A percentile compares a stretch with the other conserved stretches of the same genome.
Evolutionary conservation across 2,888 invertebrate species (phyloP).

Genomic region (Diachrysia chrysitis): DNA sequence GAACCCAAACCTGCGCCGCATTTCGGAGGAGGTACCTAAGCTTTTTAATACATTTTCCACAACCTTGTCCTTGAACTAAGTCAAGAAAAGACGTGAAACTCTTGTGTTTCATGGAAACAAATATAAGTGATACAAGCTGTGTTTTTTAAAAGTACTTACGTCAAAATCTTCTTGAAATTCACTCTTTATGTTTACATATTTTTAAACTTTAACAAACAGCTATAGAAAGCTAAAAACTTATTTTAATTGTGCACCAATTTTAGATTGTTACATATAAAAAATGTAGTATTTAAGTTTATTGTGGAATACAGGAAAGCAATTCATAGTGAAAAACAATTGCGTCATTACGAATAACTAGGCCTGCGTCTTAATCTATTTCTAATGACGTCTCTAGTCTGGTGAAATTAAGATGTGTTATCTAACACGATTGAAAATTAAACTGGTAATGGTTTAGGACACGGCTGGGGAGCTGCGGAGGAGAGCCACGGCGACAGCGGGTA

Average conservation of each 20-base stretch:
- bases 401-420: constrained; percentile 28
- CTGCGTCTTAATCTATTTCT: constrained; percentile 39
- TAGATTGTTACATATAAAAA: background rate
- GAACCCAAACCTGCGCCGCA: constrained; percentile 89
- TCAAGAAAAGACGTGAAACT: background rate
- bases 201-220: background rate
- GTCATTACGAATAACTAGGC: constrained; percentile 30
- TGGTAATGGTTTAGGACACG: constrained; percentile 72
- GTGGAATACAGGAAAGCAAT: constrained; percentile 9
- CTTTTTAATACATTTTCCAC: background rate
- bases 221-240: background rate
- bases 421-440: constrained; percentile 12
- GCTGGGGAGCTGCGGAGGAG: constrained; percentile 84
- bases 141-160: no score
- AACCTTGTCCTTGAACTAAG: background rate
- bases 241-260: background rate
- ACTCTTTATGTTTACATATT: background rate
- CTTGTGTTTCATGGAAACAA: background rate
- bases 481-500: constrained; percentile 72
- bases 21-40: constrained; percentile 78
- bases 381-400: constrained; percentile 9
- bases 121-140: no score
- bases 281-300: background rate
- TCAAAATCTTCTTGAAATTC: no score
- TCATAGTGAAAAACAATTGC: constrained; percentile 17